These are phyloP conservation scores for Elaphurus davidianus DNA, from an alignment of 2,113 vertebrate genomes.

Conservation along the genomic window DNA sequence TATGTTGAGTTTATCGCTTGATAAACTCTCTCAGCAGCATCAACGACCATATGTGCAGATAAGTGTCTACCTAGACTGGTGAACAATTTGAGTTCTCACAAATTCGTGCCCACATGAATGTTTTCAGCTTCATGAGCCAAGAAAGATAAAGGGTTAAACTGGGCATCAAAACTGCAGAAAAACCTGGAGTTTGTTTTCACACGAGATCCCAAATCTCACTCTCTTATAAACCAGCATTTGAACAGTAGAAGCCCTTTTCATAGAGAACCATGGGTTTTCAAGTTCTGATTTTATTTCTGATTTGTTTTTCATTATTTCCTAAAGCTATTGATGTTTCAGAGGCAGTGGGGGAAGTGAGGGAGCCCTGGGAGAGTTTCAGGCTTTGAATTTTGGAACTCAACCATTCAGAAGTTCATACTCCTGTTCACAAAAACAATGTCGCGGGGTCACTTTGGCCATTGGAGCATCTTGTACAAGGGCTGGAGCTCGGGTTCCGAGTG, in stretches of 20 bases:
- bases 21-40: neutral
- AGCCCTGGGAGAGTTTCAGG: slow-evolving; percentile 49
- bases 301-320: slow-evolving; percentile 74
- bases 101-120: neutral
- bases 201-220: neutral
- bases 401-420: slow-evolving; percentile 63
- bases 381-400: slow-evolving; percentile 65
- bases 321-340: slow-evolving; percentile 68
- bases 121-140: neutral
- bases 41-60: neutral
- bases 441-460: slow-evolving; percentile 59
- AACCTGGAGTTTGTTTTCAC: slow-evolving; percentile 34
- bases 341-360: slow-evolving; percentile 36
- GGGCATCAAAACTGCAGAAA: neutral
- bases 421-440: slow-evolving; percentile 63
- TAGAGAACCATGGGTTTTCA: slow-evolving; percentile 36
- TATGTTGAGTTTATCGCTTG: neutral
- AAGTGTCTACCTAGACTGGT: neutral
- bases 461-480: neutral
- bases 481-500: neutral
- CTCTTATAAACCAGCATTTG: slow-evolving; percentile 8
- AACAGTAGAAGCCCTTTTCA: slow-evolving; percentile 39
- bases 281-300: slow-evolving; percentile 65
- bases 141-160: neutral
- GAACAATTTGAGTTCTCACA: neutral